A percentile compares a stretch with the other conserved stretches of the same genome.
Evolutionary conservation across 2,113 vertebrate species (phyloP).

Genomic region (Onychostruthus taczanowskii): DNA sequence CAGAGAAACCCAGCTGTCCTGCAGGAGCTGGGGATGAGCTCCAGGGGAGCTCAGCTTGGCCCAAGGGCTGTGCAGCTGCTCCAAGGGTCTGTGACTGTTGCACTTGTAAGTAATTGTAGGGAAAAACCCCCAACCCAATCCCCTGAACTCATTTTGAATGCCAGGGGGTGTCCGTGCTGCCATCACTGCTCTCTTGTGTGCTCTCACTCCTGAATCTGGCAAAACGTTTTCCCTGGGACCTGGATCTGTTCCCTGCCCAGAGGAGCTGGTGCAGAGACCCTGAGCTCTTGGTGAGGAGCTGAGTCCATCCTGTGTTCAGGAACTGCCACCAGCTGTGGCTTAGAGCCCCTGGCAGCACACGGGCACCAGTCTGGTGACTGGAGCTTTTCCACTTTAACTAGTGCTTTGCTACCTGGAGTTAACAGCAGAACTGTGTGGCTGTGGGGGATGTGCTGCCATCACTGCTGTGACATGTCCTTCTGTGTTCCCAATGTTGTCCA

Average conservation of each 20-base stretch:
- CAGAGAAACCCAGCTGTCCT: not conserved
- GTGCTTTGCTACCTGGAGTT: not conserved
- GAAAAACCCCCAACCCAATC: rapidly evolving
- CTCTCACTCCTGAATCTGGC: not conserved
- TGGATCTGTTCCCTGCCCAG: not conserved
- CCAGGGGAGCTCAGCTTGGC: not conserved
- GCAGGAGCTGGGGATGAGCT: not conserved
- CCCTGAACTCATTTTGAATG: rapidly evolving
- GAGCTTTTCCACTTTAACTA: not conserved
- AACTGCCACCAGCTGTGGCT: rapidly evolving
- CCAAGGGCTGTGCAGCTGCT: not conserved
- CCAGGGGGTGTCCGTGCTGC: not conserved
- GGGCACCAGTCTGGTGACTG: not conserved
- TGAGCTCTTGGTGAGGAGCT: rapidly evolving
- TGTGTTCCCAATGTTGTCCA: slow-evolving; percentile 43
- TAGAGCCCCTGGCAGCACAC: not conserved
- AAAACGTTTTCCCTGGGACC: rapidly evolving
- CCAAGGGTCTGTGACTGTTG: not conserved
- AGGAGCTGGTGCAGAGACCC: not conserved
- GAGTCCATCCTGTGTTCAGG: not conserved
- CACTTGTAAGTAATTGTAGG: not conserved
- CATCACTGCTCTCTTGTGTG: not conserved
- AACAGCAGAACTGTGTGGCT: not conserved
- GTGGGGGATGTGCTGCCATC: rapidly evolving
- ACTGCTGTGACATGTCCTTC: not conserved